Evolutionary conservation across 2,113 vertebrate species (phyloP), one percentile per base, ranked within the genome.

Genomic region (Delphinus delphis): DNA sequence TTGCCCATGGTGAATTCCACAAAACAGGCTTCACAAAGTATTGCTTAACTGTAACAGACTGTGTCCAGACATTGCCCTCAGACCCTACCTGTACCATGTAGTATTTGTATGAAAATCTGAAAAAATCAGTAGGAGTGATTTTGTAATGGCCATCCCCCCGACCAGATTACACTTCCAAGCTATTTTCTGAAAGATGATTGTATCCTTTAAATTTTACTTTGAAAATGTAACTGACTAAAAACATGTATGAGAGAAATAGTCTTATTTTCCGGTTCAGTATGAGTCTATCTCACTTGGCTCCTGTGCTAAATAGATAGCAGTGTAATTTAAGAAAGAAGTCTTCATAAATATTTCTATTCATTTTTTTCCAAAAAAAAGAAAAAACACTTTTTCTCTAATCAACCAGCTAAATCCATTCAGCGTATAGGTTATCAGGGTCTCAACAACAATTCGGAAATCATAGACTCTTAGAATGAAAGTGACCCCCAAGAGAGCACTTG

Each of bases 211-310:
- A 93, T 53, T 3, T 4, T 13, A 81, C 73, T 96, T 67, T 80
- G 80, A 67, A 79, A 87, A 74, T 44, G 38, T 79, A 44, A 96
- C 33, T 92, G 25, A 90, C 96, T 92, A 74, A 97, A 96, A 96
- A 36, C 9, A n/a, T 80, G 26, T 70, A 60, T n/a, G 38, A 81
- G 44, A 60, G 31, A 95, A 53, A 55, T 38, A 82, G 62, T 80
- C 93, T 55, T 80, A 53, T 90, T 96, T 89, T 55, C 41, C 84
- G 87, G 53, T 70, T 73, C 82, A 58, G n/a, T 84, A 55, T 73
- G 44, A 83, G 8, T 28, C 31, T 71, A 28, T 95, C 73, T 93
- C 82, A 44, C 71, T 91, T 95, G 79, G 44, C 20, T 91, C 38
- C 85, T 80, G 68, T 55, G 23, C n/a, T 74, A 82, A 94, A 79